Evolutionary conservation across 2,888 invertebrate genomes (phyloP), one percentile per base, ranked within the genome.

Genomic region (Lasioglossum marginatum): DNA sequence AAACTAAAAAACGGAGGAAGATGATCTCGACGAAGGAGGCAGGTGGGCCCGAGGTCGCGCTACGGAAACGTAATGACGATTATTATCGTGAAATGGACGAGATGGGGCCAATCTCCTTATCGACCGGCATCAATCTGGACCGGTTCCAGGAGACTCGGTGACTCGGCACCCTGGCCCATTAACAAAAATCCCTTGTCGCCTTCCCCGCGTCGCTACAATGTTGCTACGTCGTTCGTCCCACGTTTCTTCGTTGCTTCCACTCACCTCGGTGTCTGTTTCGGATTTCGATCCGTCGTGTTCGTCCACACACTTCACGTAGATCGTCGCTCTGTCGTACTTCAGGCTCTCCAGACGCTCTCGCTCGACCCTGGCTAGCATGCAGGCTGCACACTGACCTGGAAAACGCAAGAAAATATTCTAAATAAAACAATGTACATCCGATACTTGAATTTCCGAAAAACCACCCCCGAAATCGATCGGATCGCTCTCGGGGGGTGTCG

Each of bases 311-410:
- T 94, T 94, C 68, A 95, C 93, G 83, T 93, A 95, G 81, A 95
- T 95, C 31, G 93, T 92, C 63, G 94, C 95, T 75, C 93, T 92
- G 14, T 95, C 94, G 82, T 95, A 95, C 82, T 94, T 95, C 31
- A 95, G 88, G 81, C 93, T 94, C 45, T 94, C 94, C 78, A 94
- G 82, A 5, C 94, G 92, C 82, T 95, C 95, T 83, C 93, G 93
- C 37, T 94, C 94, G 60, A 93, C 86, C 74, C 93, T 93, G 23
- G 93, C 94, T 37, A 92, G 82, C 91, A 94, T 94, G 75, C 95
- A 95, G 5, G 92, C 91, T 8, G 89, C 90, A 31, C 95, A 95
- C 4, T 92, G 83, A 78, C 85, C 95, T 95, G 91, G 27, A 85
- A 70, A 78, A 87, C 77, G 70, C 71, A 31, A 27, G 57, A n/a